Conservation (phyloP, 2,888 invertebrate species). For the Polymixis lichenea region DNA sequence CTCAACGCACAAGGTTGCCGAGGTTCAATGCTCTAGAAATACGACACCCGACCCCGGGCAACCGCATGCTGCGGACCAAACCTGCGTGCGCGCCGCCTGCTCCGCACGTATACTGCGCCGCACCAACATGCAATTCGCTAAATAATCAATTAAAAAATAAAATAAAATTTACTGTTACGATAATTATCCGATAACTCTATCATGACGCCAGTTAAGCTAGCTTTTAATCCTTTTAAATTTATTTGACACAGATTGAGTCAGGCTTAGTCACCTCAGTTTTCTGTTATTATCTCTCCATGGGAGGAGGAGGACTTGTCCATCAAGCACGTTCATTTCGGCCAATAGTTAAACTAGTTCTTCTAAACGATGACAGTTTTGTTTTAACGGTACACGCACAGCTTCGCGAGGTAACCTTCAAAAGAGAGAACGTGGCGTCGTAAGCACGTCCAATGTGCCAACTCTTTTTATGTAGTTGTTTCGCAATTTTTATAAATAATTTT, state of each 20-base stretch:
- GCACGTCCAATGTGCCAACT: slow-evolving; percentile 90
- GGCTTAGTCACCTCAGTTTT: slow-evolving; percentile 8
- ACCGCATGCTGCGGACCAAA: slow-evolving; percentile 77
- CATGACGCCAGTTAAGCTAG: background rate
- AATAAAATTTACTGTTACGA: background rate
- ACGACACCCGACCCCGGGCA: slow-evolving; percentile 87
- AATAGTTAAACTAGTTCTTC: slow-evolving; percentile 79
- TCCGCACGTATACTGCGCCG: slow-evolving; percentile 58
- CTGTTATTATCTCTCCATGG: slow-evolving; percentile 1
- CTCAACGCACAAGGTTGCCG: slow-evolving; percentile 90
- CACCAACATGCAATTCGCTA: slow-evolving; percentile 36
- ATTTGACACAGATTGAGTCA: slow-evolving; percentile 10
- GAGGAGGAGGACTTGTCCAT: slow-evolving; percentile 2
- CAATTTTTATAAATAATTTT: slow-evolving; percentile 88
- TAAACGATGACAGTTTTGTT: slow-evolving; percentile 84
- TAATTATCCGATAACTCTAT: slow-evolving; percentile 26
- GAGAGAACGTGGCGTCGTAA: slow-evolving; percentile 87
- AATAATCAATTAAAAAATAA: slow-evolving; percentile 21
- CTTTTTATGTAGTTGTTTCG: slow-evolving; percentile 86
- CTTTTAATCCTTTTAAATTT: slow-evolving; percentile 1
- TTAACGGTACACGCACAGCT: slow-evolving; percentile 85
- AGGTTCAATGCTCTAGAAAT: slow-evolving; percentile 91
- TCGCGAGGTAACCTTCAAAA: slow-evolving; percentile 86
- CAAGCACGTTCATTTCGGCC: slow-evolving; percentile 66
- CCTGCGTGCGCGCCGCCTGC: slow-evolving; percentile 71